These are phyloP conservation scores for Dolichomitus sp. DNA, from an alignment of 2,888 invertebrate species.

Conservation along the genomic window DNA sequence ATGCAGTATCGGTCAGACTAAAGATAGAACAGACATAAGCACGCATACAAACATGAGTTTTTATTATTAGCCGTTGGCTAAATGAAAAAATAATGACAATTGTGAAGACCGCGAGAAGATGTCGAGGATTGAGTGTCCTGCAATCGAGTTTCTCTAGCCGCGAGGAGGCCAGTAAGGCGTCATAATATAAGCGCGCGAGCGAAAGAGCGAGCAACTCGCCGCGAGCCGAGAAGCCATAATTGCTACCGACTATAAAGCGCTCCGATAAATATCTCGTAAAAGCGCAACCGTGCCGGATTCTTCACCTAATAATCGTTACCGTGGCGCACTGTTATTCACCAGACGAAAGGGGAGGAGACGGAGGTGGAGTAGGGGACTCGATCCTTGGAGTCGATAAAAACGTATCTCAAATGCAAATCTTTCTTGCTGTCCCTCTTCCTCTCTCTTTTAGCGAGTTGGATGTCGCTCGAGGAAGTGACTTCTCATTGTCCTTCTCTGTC, in stretches of 20 bases:
- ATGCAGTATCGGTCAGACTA: conserved; percentile 1
- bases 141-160: conserved; percentile 3
- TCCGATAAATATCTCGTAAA: conserved; percentile 70
- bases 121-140: conserved; percentile 2
- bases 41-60: conserved; percentile 26
- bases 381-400: conserved; percentile 65
- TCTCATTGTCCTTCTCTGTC: conserved; percentile 39
- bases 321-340: conserved; percentile 50
- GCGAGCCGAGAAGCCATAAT: conserved; percentile 50
- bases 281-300: conserved; percentile 66
- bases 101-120: background rate
- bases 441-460: conserved; percentile 44
- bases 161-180: conserved; percentile 15
- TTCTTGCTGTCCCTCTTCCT: background rate
- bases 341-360: conserved; percentile 18
- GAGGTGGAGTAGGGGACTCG: conserved; percentile 40
- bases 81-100: conserved; percentile 38
- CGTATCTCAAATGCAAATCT: conserved; percentile 67
- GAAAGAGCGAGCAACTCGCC: conserved; percentile 15
- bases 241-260: conserved; percentile 63
- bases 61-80: conserved; percentile 7
- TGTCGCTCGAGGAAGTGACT: conserved; percentile 43
- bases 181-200: conserved; percentile 19
- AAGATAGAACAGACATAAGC: conserved; percentile 18
- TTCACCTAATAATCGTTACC: conserved; percentile 70